phyloP scores from a whole-genome alignment of 2,113 vertebrate species.

The Cervus canadensis region DNA sequence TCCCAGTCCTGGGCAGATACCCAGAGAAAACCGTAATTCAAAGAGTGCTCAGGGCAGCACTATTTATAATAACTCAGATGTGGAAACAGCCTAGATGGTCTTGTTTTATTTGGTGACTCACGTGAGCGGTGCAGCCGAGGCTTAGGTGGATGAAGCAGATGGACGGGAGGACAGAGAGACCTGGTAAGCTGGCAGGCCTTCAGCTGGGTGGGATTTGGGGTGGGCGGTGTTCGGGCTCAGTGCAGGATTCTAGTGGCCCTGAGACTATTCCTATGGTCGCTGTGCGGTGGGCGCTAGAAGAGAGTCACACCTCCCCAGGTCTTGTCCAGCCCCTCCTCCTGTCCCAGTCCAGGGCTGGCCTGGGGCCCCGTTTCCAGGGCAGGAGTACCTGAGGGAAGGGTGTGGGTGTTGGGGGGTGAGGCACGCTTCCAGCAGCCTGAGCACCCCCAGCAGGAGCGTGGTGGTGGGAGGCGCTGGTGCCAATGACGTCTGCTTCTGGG shows the following conservation, averaged over 20 bases:
- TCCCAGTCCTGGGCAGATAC: background rate
- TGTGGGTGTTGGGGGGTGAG: background rate
- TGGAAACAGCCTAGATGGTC: background rate
- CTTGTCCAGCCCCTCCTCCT: background rate
- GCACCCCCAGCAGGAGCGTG: too few relatives aligned
- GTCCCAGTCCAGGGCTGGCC: too few relatives aligned
- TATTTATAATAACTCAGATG: background rate
- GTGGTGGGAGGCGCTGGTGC: rapidly evolving
- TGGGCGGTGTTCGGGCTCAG: rapidly evolving
- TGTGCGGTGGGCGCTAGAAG: background rate
- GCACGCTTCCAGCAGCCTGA: rapidly evolving
- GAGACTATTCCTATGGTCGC: rapidly evolving
- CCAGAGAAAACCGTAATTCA: background rate
- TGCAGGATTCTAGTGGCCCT: background rate
- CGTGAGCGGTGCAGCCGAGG: background rate
- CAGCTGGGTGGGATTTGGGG: rapidly evolving
- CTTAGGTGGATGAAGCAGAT: background rate
- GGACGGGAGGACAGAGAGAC: too few relatives aligned
- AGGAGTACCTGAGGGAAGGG: too few relatives aligned
- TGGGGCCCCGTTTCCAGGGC: too few relatives aligned
- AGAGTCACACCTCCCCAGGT: rapidly evolving
- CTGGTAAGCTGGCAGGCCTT: background rate
- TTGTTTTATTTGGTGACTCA: background rate
- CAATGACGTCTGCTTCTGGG: background rate
- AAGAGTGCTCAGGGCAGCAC: background rate